Evolutionary conservation across 2,797 vertebrate genomes (phyloP).

Genomic region (Graptemys geographica): DNA sequence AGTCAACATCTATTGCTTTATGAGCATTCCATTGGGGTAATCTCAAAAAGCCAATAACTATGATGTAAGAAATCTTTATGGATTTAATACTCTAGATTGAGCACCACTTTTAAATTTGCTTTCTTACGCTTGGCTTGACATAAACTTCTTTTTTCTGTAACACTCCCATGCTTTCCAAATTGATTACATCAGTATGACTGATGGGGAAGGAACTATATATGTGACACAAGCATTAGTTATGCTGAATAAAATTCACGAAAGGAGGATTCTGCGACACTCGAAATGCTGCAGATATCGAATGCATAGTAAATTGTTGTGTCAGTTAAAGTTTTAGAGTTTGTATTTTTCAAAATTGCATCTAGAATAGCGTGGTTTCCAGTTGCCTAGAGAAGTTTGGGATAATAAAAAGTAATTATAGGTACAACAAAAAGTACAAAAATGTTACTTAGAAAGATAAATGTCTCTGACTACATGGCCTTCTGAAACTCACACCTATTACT

Average conservation of each 20-base stretch:
- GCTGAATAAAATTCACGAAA: conserved; percentile 10
- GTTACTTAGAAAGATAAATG: conserved; percentile 8
- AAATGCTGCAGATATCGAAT: not conserved
- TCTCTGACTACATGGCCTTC: not conserved
- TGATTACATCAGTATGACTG: conserved; percentile 21
- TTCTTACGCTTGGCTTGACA: conserved; percentile 12
- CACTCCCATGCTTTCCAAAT: not conserved
- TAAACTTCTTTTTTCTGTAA: not conserved
- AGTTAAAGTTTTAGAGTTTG: not conserved
- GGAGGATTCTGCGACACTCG: not conserved
- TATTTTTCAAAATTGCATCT: not conserved
- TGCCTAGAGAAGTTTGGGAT: not conserved
- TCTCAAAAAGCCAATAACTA: not conserved
- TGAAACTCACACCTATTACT: not conserved
- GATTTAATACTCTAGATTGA: not conserved
- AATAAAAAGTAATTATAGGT: not conserved
- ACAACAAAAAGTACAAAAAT: not conserved
- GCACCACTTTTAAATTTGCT: not conserved
- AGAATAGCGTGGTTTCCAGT: not conserved
- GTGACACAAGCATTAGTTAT: not conserved
- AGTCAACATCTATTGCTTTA: not conserved
- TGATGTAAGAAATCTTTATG: not conserved
- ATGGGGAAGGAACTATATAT: not conserved
- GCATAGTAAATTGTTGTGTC: not conserved
- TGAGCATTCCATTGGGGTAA: not conserved